These are phyloP conservation scores for Aramus guarauna DNA, from an alignment of 2,113 vertebrate genomes.

Conservation along the genomic window DNA sequence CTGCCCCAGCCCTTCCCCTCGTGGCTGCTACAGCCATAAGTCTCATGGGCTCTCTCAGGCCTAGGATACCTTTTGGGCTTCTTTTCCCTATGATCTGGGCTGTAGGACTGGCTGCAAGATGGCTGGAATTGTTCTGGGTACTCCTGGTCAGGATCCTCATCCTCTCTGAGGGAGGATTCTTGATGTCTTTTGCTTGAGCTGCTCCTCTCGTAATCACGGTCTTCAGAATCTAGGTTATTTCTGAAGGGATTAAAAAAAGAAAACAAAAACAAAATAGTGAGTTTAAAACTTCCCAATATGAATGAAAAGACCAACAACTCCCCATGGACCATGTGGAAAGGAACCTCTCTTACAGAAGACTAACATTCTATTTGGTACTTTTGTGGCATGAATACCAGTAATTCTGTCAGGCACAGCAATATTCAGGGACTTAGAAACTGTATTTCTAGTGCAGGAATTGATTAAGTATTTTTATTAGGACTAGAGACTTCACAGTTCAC, in stretches of 20 bases:
- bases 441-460: neutral
- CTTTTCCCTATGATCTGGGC: constrained; percentile 68
- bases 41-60: constrained; percentile 63
- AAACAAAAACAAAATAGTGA: neutral
- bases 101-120: constrained; percentile 64
- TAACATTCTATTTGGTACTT: neutral
- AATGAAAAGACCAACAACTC: neutral
- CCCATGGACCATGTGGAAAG: rapidly evolving
- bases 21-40: constrained; percentile 40
- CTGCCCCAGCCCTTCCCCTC: constrained; percentile 70
- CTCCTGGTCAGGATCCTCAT: constrained; percentile 70
- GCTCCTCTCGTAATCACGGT: constrained; percentile 71
- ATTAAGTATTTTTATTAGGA: neutral
- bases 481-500: neutral
- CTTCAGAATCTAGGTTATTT: constrained; percentile 68
- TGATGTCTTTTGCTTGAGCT: constrained; percentile 72
- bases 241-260: constrained; percentile 20
- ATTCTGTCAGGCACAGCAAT: neutral
- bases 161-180: constrained; percentile 76
- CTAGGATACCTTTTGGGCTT: constrained; percentile 65
- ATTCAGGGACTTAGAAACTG: neutral
- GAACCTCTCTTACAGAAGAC: neutral
- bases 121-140: constrained; percentile 77
- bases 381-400: neutral
- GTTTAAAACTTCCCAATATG: neutral